Base-by-base conservation (phyloP, 2,797 vertebrate species). In the Enteromius unitaeniatus region DNA sequence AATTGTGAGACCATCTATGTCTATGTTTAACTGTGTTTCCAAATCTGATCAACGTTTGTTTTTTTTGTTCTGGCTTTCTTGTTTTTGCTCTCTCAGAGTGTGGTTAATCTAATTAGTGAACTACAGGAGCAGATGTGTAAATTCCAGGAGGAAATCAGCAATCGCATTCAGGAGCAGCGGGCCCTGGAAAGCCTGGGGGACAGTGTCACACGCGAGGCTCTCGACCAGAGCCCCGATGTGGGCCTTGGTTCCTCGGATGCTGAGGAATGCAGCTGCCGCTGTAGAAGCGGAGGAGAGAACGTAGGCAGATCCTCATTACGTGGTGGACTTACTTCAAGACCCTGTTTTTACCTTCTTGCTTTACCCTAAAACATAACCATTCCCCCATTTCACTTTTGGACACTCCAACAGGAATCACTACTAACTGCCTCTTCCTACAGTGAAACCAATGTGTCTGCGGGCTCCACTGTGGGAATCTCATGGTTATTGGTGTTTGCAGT, bases 81-180 rank as follows among this genome's bases (percentile, higher is more conserved):
- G 51, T 68, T 73, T 79, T 37, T 85, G 19, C 42, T 78, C 15
- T 83, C 64, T 83, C 95, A 99, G 98, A 98, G 96, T 84, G 96
- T 99, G 95, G 97, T 99, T 93, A 99, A 99, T 93, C 93, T 98
- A 94, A 99, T 99, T 95, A 99, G 97, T 95, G 98, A 99, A 91
- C 97, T 99, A 37, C 97, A 99, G 95, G 97, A 98, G 91, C 97
- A 99, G 95, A 99, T 99, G 98, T 98, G 97, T 96, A 98, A 93
- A 94, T 97, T 99, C 92, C 98, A 99, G 93, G 94, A 96, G 95
- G 97, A 99, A 95, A 99, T 99, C 96, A 97, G 96, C 94, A 96
- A 92, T 91, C 97, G 96, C 87, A 99, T 99, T 93, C 96, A 97
- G 93, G 96, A 97, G 94, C 97, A 97, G 90, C 95, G 95, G 67